phyloP scores from a whole-genome alignment of 2,888 invertebrate genomes.

The Anodontia alba region DNA sequence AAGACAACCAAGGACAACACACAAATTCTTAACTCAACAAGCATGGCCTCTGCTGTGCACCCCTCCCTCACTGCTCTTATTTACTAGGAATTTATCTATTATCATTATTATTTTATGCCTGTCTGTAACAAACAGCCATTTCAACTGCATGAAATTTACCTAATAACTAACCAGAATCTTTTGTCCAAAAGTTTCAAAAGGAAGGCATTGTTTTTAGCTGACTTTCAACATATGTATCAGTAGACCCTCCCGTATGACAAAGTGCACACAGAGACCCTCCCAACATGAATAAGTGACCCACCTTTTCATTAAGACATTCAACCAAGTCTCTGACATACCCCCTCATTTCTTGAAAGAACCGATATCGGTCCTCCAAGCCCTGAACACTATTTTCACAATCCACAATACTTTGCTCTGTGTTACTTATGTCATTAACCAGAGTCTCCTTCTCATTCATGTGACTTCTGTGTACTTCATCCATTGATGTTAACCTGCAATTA shows the following conservation, averaged over 20 bases:
- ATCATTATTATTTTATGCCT: too few species aligned
- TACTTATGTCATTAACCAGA: constrained; percentile 85
- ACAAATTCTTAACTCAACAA: constrained; percentile 54
- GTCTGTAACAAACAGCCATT: too few species aligned
- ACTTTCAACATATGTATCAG: too few species aligned
- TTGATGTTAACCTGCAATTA: constrained; percentile 86
- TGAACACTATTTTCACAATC: constrained; percentile 87
- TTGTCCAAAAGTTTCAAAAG: too few species aligned
- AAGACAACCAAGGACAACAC: constrained; percentile 60
- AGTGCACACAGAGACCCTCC: constrained; percentile 41
- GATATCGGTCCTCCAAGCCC: constrained; percentile 92
- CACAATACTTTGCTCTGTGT: constrained; percentile 86
- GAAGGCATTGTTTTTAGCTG: too few species aligned
- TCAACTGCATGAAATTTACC: too few species aligned
- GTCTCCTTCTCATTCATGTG: constrained; percentile 87
- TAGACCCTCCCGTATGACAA: background rate
- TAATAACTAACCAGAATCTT: too few species aligned
- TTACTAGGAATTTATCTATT: too few species aligned
- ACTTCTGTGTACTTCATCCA: constrained; percentile 87
- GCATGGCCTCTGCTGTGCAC: constrained; percentile 63
- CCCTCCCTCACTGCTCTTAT: background rate
- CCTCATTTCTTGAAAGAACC: constrained; percentile 97
- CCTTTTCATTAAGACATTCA: constrained; percentile 99
- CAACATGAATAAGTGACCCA: constrained; percentile 84
- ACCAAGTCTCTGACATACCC: constrained; percentile 98